Conservation (phyloP, 2,797 vertebrate genomes). For the Microctenopoma lineatum region DNA sequence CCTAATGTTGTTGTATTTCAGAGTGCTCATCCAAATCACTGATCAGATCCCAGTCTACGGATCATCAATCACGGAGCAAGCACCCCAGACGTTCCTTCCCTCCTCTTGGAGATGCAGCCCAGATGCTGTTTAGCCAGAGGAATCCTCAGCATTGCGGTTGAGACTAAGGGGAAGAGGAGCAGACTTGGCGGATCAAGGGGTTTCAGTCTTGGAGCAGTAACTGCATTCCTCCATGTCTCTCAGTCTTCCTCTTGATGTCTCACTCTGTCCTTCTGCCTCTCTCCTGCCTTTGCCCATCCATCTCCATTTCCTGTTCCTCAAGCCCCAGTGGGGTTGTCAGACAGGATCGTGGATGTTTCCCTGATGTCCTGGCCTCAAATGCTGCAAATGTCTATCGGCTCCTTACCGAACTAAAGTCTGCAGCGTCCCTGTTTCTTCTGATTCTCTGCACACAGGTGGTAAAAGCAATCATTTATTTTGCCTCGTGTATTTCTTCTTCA, state of each 20-base stretch:
- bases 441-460: conserved; percentile 41
- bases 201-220: conserved; percentile 62
- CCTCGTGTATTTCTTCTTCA: conserved; percentile 4
- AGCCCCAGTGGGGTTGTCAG: conserved; percentile 57
- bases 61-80: conserved; percentile 58
- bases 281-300: conserved; percentile 18
- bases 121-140: conserved; percentile 65
- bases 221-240: conserved; percentile 71
- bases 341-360: conserved; percentile 57
- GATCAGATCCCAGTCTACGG: conserved; percentile 54
- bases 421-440: conserved; percentile 23
- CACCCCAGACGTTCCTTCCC: conserved; percentile 29
- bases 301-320: conserved; percentile 51
- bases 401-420: conserved; percentile 5
- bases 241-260: conserved; percentile 70
- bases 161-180: conserved; percentile 64
- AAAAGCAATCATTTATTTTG: conserved; percentile 22
- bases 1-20: conserved; percentile 43
- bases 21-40: conserved; percentile 39
- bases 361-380: conserved; percentile 52
- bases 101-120: conserved; percentile 54
- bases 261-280: conserved; percentile 42
- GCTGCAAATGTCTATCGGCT: conserved; percentile 5
- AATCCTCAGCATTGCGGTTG: conserved; percentile 73
- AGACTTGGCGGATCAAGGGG: conserved; percentile 65